Evolutionary conservation across 2,888 invertebrate species (phyloP).

Genomic region (Spodoptera exigua): DNA sequence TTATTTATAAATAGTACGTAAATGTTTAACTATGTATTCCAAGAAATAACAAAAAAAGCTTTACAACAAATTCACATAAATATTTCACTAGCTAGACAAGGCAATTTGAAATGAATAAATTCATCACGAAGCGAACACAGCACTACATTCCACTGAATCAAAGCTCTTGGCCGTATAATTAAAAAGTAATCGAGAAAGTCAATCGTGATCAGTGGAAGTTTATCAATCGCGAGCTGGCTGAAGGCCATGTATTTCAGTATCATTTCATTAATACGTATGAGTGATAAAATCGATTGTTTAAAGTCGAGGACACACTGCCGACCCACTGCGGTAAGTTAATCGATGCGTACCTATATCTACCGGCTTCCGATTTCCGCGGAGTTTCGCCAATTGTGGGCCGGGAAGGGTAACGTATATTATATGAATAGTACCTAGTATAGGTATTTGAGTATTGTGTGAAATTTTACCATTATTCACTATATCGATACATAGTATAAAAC

Average conservation of each 20-base stretch:
- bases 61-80: too few species aligned
- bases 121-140: too few species aligned
- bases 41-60: too few species aligned
- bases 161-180: neutral
- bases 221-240: constrained; percentile 4
- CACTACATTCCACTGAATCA: too few species aligned
- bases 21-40: too few species aligned
- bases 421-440: neutral
- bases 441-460: too few species aligned
- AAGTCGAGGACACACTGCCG: constrained; percentile 33
- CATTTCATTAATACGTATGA: constrained; percentile 41
- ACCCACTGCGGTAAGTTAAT: constrained; percentile 35
- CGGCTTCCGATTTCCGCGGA: constrained; percentile 30
- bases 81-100: too few species aligned
- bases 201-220: constrained; percentile 21
- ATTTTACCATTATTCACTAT: too few species aligned
- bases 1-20: too few species aligned
- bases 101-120: too few species aligned
- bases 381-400: constrained; percentile 30
- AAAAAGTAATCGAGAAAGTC: neutral
- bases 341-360: constrained; percentile 38
- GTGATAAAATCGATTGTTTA: constrained; percentile 57
- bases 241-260: constrained; percentile 29
- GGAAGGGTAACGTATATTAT: neutral
- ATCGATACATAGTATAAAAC: too few species aligned